Base-by-base conservation (phyloP, 2,888 invertebrate species). In the Xestia sexstrigata region DNA sequence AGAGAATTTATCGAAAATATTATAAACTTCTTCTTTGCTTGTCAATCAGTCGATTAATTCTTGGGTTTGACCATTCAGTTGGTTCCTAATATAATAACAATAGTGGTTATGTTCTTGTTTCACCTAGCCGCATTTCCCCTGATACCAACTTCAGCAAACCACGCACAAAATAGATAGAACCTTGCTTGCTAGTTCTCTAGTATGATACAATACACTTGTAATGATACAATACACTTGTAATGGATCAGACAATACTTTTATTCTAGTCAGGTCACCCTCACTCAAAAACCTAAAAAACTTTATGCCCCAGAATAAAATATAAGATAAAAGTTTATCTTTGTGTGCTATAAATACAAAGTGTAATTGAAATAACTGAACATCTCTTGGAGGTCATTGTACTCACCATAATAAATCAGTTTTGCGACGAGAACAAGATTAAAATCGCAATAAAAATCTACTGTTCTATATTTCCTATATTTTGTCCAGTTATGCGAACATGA, bases 241-340 rank as follows among this genome's bases (percentile, higher is more conserved):
- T 52, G 17, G 0, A 66, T 11, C 45, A 45, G 45, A 66, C 45
- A 42, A 30, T 0, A 45, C 23, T 30, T 70, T 30, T 49, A 39
- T 45, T 68, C 17, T 42, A 60, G 70, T 60, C 60, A 42, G 42
- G 8, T 60, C 39, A 20, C 39, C 15, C 15, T 65, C 39, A 60
- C 5, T 70, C 20, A 35, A 39, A 71, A 26, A 42, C 39, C 23
- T 70, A 30, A n/a, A 15, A 70, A 73, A 69, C 23, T 23, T 52
- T 39, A 20, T 60, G 7, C 2, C 52, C 20, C 35, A 72, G 8
- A 35, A 47, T 72, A 66, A 72, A 65, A 47, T 17, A 71, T 35
- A 8, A 35, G 11, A 20, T 62, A 62, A 62, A 17, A 13, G n/a
- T 6, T 67, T 67, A 13, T 49, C 72, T 72, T 72, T 39, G 20